Base-by-base conservation (phyloP, 23 tunicate genomes). In the Halocynthia roretzi region DNA sequence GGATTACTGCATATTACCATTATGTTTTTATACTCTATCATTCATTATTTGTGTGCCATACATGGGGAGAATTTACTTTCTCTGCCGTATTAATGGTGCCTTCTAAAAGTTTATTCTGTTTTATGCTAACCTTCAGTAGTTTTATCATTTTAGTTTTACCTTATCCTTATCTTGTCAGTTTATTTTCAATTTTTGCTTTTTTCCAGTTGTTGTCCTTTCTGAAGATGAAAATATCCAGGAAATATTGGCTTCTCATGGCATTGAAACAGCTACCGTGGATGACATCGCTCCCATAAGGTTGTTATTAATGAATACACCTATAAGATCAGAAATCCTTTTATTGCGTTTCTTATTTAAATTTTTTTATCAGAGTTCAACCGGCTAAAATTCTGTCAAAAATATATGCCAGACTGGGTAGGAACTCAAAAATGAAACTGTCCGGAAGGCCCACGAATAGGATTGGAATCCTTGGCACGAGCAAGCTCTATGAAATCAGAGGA, bases 381-480 rank as follows among this genome's bases (percentile, higher is more conserved):
- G 95, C 94, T 0, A 73, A 76, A 19, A 56, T 73, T 62, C 60
- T 94, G 71, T 75, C 95, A 10, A 54, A 51, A 10, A 76, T 94
- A 12, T 94, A 94, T 60, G 81, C 95, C 5, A 63, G 31, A 31
- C 81, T 94, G 22, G 99, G 99, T 7, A 86, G 68, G 51, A 63
- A 78, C 52, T 54, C 76, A 19, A 88, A 87, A 57, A 67, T 94
- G 71, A 65, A 81, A 12, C 71, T 94, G 56, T 19, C 90, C 12
- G 99, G 99, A 6, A 71, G 95, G 12, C 99, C 99, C 10, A 78
- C 40, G 12, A 81, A 75, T 44, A 81, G 77, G 70, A 84, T 94
- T 52, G 99, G 99, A 11, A 83, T 94, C 6, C 70, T 94, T 7
- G 87, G 91, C 53, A 94, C 99, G 17, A 87, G 95, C 65, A 94